Conservation (phyloP, 2,797 vertebrate species). For the Lycodopsis pacificus region DNA sequence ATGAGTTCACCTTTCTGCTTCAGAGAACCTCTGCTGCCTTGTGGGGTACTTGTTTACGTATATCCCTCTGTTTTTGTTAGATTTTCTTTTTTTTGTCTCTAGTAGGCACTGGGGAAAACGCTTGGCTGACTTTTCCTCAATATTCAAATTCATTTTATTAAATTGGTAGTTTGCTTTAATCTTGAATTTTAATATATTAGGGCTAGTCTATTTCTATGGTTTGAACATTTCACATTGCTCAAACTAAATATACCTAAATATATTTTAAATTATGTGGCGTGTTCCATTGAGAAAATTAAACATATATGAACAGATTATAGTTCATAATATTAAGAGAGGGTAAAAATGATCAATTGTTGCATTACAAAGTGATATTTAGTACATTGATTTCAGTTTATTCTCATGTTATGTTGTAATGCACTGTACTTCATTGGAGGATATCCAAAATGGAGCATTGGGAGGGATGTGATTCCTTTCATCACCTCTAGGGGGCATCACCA, state of each 20-base stretch:
- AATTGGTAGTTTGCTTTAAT: neutral
- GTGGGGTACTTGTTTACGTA: neutral
- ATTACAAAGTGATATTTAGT: neutral
- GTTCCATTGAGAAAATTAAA: neutral
- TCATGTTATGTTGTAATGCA: neutral
- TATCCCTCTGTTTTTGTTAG: too few relatives aligned
- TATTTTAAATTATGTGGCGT: neutral
- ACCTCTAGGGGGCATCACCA: slow-evolving; percentile 57
- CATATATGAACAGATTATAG: neutral
- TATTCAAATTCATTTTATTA: neutral
- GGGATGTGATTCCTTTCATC: neutral
- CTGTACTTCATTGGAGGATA: neutral
- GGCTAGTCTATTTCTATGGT: neutral
- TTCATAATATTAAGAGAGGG: neutral
- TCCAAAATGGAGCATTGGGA: slow-evolving; percentile 31
- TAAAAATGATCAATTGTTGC: neutral
- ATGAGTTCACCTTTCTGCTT: slow-evolving; percentile 24
- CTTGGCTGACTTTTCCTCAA: neutral
- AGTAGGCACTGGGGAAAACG: neutral
- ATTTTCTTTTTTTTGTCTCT: neutral
- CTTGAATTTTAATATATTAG: neutral
- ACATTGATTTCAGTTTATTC: neutral
- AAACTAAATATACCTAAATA: neutral
- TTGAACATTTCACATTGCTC: neutral
- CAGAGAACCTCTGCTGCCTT: neutral